Evolutionary conservation across 2,888 invertebrate species (phyloP).

Genomic region (Lepidonotus clava): DNA sequence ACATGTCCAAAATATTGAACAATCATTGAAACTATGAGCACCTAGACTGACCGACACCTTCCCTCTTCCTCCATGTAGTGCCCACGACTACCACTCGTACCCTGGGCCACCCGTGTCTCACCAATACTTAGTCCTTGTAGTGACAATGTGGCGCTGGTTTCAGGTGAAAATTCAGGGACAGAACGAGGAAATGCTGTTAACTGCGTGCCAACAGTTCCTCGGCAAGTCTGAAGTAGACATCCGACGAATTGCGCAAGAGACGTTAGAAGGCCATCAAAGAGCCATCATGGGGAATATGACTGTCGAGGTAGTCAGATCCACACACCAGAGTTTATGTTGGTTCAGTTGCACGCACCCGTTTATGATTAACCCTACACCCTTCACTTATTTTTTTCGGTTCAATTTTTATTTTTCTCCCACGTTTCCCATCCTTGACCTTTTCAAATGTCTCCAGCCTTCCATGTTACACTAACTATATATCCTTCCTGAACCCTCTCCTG

Average conservation of each 20-base stretch:
- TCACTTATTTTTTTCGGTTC: background rate
- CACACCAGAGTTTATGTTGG: constrained; percentile 11
- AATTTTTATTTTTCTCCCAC: background rate
- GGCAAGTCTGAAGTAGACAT: constrained; percentile 78
- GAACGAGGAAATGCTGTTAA: constrained; percentile 79
- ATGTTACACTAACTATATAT: too few species aligned
- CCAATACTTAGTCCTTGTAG: background rate
- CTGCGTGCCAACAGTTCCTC: constrained; percentile 80
- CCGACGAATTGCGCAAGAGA: constrained; percentile 78
- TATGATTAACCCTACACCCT: background rate
- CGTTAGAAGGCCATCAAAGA: constrained; percentile 81
- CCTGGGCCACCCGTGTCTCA: background rate
- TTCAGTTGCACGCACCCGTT: background rate
- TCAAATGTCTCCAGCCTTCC: too few species aligned
- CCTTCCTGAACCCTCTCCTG: too few species aligned
- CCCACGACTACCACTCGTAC: background rate
- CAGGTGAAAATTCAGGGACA: constrained; percentile 80
- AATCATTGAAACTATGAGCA: too few species aligned
- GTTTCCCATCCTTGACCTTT: too few species aligned
- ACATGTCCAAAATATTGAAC: too few species aligned
- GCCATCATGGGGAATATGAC: constrained; percentile 82
- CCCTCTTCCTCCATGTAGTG: background rate
- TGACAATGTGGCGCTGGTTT: constrained; percentile 43
- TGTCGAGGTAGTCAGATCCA: constrained; percentile 76
- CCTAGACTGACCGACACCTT: background rate